A percentile compares a stretch with the other conserved stretches of the same genome.
Evolutionary conservation across 1,140 invertebrate species (phyloP).

Genomic region (Cydia amplana): DNA sequence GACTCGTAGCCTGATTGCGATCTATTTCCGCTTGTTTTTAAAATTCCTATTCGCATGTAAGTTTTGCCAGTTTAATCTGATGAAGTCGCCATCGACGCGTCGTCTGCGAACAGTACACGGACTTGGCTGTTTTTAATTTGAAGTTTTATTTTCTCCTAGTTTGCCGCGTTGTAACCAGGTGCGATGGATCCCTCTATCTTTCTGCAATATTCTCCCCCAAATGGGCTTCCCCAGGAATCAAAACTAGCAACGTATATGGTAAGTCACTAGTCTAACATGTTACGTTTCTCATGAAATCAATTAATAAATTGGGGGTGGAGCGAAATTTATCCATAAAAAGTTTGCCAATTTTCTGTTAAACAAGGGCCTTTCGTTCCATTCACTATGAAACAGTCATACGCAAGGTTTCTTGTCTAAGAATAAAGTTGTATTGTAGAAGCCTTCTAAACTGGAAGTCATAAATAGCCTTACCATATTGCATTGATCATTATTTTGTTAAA

Average conservation of each 20-base stretch:
- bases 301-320: background rate
- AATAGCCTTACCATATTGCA: slow-evolving; percentile 16
- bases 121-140: slow-evolving; percentile 24
- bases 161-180: slow-evolving; percentile 34
- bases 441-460: slow-evolving; percentile 11
- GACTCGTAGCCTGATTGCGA: slow-evolving; percentile 21
- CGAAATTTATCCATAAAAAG: background rate
- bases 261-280: slow-evolving; percentile 42
- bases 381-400: background rate
- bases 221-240: slow-evolving; percentile 90
- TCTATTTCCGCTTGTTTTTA: slow-evolving; percentile 18
- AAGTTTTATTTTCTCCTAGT: slow-evolving; percentile 40
- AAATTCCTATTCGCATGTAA: slow-evolving; percentile 19
- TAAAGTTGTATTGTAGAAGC: background rate
- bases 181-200: slow-evolving; percentile 68
- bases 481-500: slow-evolving; percentile 22
- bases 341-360: background rate
- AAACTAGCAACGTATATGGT: slow-evolving; percentile 93
- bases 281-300: background rate
- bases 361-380: slow-evolving; percentile 5
- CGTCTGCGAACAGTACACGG: background rate
- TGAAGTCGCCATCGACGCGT: background rate
- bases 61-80: background rate
- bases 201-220: slow-evolving; percentile 81
- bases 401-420: background rate